Conservation (phyloP, 1,140 invertebrate genomes). For the Battus philenor region DNA sequence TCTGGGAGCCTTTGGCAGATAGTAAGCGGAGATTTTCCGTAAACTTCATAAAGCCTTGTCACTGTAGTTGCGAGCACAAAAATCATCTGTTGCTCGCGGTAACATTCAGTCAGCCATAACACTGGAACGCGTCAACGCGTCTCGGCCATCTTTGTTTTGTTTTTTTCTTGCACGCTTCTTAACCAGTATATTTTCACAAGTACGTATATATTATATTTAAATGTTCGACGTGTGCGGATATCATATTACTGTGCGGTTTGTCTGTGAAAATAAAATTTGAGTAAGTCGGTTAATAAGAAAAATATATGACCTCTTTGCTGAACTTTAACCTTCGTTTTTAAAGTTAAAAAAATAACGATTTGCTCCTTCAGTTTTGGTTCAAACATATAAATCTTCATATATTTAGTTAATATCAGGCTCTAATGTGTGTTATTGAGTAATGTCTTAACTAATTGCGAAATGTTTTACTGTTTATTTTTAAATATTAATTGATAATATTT, state of each 20-base stretch:
- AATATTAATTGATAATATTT: no score
- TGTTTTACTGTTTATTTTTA: no score
- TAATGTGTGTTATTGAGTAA: no score
- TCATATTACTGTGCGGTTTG: neutral
- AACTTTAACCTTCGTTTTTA: no score
- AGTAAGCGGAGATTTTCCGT: neutral
- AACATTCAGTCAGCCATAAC: slow-evolving; percentile 57
- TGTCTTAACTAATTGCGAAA: no score
- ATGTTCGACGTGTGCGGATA: slow-evolving; percentile 5
- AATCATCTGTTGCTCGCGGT: slow-evolving; percentile 49
- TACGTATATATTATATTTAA: slow-evolving; percentile 1
- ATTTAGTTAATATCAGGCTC: no score
- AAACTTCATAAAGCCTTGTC: neutral
- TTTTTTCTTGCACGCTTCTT: slow-evolving; percentile 24
- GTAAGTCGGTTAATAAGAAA: slow-evolving; percentile 5
- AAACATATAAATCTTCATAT: no score
- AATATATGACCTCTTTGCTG: no score
- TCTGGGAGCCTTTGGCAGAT: no score
- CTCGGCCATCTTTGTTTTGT: slow-evolving; percentile 24
- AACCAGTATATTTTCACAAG: slow-evolving; percentile 5
- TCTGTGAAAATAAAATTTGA: neutral
- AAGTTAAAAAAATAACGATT: no score
- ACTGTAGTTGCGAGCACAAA: slow-evolving; percentile 35
- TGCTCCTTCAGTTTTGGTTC: no score
- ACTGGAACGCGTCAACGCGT: slow-evolving; percentile 32